phyloP scores from a whole-genome alignment of 2,888 invertebrate species.

The Hemicrepidius hirtus region DNA sequence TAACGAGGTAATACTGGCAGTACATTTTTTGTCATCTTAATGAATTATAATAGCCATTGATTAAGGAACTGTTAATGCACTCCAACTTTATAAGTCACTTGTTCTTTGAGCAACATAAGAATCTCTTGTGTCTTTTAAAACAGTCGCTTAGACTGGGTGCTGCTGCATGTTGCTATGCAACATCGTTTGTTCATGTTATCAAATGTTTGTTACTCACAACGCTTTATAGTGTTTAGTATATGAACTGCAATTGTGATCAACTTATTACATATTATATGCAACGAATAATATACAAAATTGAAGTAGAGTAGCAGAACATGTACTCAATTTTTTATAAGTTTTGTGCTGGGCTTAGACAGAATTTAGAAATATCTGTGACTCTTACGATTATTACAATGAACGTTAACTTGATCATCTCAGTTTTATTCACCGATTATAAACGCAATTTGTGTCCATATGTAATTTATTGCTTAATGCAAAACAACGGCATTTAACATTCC shows the following conservation, averaged over 20 bases:
- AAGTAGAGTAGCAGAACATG: slow-evolving; percentile 54
- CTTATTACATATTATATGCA: slow-evolving; percentile 59
- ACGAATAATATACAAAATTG: slow-evolving; percentile 59
- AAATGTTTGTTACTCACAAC: slow-evolving; percentile 65
- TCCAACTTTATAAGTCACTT: no score
- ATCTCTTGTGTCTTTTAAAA: slow-evolving; percentile 48
- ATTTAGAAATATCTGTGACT: slow-evolving; percentile 29
- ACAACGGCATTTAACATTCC: no score
- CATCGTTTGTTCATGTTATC: slow-evolving; percentile 68
- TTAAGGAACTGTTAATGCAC: no score
- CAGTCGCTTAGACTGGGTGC: slow-evolving; percentile 68
- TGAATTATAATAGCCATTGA: no score
- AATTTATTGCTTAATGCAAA: no score
- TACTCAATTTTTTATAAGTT: slow-evolving; percentile 51
- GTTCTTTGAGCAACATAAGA: slow-evolving; percentile 8
- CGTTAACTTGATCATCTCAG: slow-evolving; percentile 29
- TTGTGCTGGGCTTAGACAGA: slow-evolving; percentile 39
- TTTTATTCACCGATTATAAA: no score
- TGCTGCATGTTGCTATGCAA: slow-evolving; percentile 64
- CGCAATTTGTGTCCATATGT: no score
- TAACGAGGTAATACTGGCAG: no score
- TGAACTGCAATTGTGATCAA: slow-evolving; percentile 73
- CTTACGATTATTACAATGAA: slow-evolving; percentile 39
- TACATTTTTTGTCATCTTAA: no score
- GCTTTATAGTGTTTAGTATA: slow-evolving; percentile 73